Conservation (phyloP, 2,113 vertebrate genomes). For the Cinclus mexicanus region DNA sequence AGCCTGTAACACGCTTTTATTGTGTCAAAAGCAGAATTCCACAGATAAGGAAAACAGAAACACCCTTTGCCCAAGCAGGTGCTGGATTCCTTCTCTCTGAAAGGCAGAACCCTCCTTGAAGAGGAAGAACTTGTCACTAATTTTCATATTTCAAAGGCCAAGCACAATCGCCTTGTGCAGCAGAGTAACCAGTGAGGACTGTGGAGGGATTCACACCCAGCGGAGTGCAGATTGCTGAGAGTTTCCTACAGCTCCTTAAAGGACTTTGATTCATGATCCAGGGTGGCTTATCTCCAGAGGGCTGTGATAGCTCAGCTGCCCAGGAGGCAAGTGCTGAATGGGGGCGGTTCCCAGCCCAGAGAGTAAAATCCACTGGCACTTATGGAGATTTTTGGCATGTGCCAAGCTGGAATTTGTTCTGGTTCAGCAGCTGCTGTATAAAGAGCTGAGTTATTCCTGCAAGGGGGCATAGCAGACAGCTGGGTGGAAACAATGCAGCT, state of each 20-base stretch:
- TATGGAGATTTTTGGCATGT: neutral
- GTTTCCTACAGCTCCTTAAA: conserved; percentile 5
- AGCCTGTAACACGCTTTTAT: neutral
- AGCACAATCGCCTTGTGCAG: neutral
- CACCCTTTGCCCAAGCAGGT: neutral
- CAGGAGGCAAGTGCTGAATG: conserved; percentile 7
- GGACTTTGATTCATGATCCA: conserved; percentile 66
- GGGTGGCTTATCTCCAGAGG: conserved; percentile 39
- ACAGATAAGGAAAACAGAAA: neutral
- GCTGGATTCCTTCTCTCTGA: neutral
- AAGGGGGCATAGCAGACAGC: conserved; percentile 54
- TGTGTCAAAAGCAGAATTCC: neutral
- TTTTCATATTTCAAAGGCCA: neutral
- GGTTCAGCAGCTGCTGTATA: conserved; percentile 57
- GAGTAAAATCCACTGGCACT: conserved; percentile 42
- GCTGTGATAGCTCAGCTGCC: conserved; percentile 44
- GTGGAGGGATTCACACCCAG: neutral
- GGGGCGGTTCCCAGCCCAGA: neutral
- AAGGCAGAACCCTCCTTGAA: neutral
- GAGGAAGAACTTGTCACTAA: neutral
- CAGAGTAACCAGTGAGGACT: accelerated
- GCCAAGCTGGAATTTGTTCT: conserved; percentile 60
- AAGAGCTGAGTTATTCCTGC: conserved; percentile 59
- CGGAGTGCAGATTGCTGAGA: neutral
- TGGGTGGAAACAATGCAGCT: conserved; percentile 56